phyloP scores from a whole-genome alignment of 92 coral and sea anemone species.

The Actinernus sp. region DNA sequence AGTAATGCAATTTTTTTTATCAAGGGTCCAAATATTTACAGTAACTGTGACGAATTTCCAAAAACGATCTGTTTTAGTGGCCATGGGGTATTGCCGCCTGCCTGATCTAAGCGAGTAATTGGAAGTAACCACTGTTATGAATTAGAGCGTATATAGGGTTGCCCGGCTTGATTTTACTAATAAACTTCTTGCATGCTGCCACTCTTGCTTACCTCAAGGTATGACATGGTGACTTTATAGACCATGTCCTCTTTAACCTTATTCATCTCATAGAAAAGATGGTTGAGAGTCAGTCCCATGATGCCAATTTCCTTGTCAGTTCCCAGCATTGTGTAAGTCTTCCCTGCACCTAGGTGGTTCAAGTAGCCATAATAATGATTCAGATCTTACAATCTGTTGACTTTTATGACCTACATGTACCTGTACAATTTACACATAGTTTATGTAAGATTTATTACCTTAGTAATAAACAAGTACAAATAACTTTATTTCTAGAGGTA shows the following conservation, averaged over 20 bases:
- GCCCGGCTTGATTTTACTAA: no score
- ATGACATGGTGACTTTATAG: conserved; percentile 88
- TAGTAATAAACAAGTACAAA: no score
- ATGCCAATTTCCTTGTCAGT: conserved; percentile 86
- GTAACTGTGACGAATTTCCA: no score
- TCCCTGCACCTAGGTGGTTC: conserved; percentile 85
- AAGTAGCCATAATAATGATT: background rate
- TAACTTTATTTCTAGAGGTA: no score
- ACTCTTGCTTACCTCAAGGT: conserved; percentile 80
- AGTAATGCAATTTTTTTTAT: no score
- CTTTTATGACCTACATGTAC: background rate
- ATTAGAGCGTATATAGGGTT: no score
- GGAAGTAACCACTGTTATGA: no score
- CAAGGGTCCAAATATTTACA: no score
- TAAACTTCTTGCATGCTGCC: no score
- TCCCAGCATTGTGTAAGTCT: conserved; percentile 91
- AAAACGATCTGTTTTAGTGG: no score
- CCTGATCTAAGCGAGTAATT: no score
- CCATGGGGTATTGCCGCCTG: no score
- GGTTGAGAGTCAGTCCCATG: conserved; percentile 83
- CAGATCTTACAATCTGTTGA: background rate
- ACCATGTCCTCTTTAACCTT: conserved; percentile 81
- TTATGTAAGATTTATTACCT: background rate
- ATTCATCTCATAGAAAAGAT: conserved; percentile 81
- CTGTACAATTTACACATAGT: background rate